Evolutionary conservation across 2,797 vertebrate species (phyloP), one percentile per base, ranked within the genome.

Genomic region (Ptychadena robeensis): DNA sequence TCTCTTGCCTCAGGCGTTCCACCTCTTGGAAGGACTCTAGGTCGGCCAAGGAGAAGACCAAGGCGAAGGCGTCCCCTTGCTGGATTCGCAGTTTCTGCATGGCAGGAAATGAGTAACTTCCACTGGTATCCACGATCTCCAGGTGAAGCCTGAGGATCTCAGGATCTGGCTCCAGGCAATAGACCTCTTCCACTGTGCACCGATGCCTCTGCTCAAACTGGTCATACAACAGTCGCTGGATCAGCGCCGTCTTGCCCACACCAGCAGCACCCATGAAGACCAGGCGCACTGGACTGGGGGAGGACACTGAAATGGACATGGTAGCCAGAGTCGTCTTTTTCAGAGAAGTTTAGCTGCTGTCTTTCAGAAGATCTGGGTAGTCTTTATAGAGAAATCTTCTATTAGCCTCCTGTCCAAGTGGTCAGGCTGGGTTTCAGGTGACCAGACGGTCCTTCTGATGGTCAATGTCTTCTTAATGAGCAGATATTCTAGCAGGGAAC

Each of bases 91-190:
- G 91, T 82, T 92, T 88, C 57, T 92, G 89, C 93, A 94, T 94
- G 74, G 94, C 94, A 28, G 94, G 94, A 88, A 95, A 95, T 4
- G 93, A 88, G 87, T 93, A 94, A 85, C 92, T 94, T 61, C 93
- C 94, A 80, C 93, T 93, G 0, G 94, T 93, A 89, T 94, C 94
- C 86, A 94, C 25, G 73, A 95, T 91, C 88, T 95, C 92, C 32
- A 94, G 86, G 0, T 85, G 87, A 74, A 89, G 86, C 76, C 85
- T 87, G 0, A 76, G 87, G 3, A 82, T 85, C 15, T 66, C 44
- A 6, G 63, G 67, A 28, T 79, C 82, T 1, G 80, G 82, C 32
- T 86, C 76, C 59, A 88, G 71, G 64, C 72, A 73, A 85, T 94
- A 91, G 2, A 95, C 89, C 87, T 94, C 93, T 81, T 94, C 94